phyloP scores from a whole-genome alignment of 2,797 vertebrate genomes.

The Tachyglossus aculeatus region DNA sequence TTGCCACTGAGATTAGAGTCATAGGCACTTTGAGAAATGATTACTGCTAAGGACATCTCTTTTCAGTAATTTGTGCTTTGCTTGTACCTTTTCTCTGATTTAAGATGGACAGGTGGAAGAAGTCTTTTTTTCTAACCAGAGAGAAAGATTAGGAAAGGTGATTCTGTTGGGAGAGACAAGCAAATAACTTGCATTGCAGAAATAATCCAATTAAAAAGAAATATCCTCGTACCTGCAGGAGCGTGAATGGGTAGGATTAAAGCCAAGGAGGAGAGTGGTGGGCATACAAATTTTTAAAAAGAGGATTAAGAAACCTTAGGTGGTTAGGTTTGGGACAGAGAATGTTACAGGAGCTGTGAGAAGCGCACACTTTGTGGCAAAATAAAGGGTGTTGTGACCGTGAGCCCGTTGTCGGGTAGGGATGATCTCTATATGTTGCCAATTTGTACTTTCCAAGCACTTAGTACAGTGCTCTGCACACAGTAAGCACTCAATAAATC shows the following conservation, averaged over 20 bases:
- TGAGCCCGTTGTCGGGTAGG: too few relatives aligned
- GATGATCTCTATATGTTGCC: too few relatives aligned
- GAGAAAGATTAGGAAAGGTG: background rate
- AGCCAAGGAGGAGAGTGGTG: background rate
- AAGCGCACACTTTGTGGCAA: too few relatives aligned
- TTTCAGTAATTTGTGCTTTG: conserved; percentile 31
- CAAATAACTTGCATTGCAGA: background rate
- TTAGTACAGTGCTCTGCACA: too few relatives aligned
- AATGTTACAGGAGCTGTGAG: background rate
- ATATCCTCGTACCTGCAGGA: background rate
- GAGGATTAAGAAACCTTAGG: background rate
- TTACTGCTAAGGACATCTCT: conserved; percentile 28
- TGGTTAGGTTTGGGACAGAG: background rate
- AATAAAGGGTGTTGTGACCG: background rate
- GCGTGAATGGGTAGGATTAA: background rate
- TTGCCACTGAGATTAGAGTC: conserved; percentile 29
- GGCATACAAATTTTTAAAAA: background rate
- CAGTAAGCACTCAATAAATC: too few relatives aligned
- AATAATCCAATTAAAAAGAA: background rate
- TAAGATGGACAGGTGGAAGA: background rate
- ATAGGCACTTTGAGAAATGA: conserved; percentile 22
- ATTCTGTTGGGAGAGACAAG: background rate
- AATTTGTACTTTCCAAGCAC: too few relatives aligned
- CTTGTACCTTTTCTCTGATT: conserved; percentile 28
- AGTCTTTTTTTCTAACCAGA: background rate